These are phyloP conservation scores for Bombus waltoni DNA, from an alignment of 1,140 invertebrate genomes.

Conservation along the genomic window DNA sequence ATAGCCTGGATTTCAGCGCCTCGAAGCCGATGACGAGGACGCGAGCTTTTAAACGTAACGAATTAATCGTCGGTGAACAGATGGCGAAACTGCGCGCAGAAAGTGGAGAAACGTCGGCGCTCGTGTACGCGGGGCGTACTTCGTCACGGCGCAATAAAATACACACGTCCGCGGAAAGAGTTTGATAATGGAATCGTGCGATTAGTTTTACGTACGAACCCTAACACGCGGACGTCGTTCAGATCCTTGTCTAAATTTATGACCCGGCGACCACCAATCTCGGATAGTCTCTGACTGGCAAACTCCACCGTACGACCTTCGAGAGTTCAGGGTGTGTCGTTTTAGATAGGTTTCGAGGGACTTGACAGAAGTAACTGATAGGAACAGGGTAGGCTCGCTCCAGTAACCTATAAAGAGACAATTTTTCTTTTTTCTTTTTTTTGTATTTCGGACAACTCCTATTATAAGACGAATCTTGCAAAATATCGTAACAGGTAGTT, in stretches of 20 bases:
- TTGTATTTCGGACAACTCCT: no score
- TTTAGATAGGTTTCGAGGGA: background rate
- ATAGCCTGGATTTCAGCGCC: no score
- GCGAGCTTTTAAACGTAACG: no score
- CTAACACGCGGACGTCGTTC: background rate
- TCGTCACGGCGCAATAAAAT: background rate
- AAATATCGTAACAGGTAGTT: no score
- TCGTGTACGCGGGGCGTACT: background rate
- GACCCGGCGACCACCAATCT: background rate
- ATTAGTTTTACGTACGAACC: background rate
- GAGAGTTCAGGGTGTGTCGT: background rate
- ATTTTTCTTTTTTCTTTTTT: no score
- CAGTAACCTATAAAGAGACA: rapidly evolving
- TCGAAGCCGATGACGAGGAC: no score
- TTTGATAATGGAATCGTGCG: background rate
- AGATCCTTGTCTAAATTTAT: background rate
- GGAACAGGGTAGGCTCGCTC: background rate
- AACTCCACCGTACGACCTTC: background rate
- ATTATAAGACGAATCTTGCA: no score
- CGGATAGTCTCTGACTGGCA: background rate
- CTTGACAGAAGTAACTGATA: background rate
- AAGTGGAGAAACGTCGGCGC: background rate
- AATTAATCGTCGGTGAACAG: no score
- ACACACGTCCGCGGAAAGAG: no score
- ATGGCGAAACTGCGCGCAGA: background rate